A percentile compares a stretch with the other conserved stretches of the same genome.
phyloP scores from a whole-genome alignment of 2,797 vertebrate genomes.

The Prionace glauca region DNA sequence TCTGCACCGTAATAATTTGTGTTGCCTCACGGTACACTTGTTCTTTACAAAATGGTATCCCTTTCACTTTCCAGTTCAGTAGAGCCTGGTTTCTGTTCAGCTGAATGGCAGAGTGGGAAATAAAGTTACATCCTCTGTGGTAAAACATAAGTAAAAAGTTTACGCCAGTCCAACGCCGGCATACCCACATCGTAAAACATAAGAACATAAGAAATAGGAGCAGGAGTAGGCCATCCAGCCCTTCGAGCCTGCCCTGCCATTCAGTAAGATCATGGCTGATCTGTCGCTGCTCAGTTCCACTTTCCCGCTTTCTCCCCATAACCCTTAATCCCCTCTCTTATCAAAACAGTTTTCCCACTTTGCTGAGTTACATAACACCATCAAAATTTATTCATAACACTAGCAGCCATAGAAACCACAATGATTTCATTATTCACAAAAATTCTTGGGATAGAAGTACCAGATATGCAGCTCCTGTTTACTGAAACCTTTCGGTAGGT shows the following conservation, averaged over 20 bases:
- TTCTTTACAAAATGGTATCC: not conserved
- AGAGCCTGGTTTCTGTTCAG: not conserved
- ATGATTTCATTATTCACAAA: conserved; percentile 4
- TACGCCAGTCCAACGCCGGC: too few relatives aligned
- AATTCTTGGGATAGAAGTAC: not conserved
- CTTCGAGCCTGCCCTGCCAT: too few relatives aligned
- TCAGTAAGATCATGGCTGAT: too few relatives aligned
- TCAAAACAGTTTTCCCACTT: not conserved
- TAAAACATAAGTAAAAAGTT: too few relatives aligned
- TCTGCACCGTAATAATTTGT: too few relatives aligned
- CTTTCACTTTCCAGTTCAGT: not conserved
- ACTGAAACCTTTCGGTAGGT: not conserved
- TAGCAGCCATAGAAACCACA: not conserved
- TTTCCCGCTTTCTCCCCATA: too few relatives aligned
- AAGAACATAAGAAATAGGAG: too few relatives aligned
- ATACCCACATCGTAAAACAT: too few relatives aligned
- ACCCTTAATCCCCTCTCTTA: too few relatives aligned
- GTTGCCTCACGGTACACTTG: too few relatives aligned
- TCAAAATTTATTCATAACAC: not conserved
- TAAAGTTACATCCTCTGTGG: not conserved
- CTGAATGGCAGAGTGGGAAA: not conserved
- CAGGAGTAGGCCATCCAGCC: too few relatives aligned
- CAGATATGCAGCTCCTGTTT: not conserved
- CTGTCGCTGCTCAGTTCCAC: too few relatives aligned
- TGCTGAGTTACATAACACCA: not conserved